Conservation (phyloP, 2,797 vertebrate genomes). For the Typhlichthys subterraneus region DNA sequence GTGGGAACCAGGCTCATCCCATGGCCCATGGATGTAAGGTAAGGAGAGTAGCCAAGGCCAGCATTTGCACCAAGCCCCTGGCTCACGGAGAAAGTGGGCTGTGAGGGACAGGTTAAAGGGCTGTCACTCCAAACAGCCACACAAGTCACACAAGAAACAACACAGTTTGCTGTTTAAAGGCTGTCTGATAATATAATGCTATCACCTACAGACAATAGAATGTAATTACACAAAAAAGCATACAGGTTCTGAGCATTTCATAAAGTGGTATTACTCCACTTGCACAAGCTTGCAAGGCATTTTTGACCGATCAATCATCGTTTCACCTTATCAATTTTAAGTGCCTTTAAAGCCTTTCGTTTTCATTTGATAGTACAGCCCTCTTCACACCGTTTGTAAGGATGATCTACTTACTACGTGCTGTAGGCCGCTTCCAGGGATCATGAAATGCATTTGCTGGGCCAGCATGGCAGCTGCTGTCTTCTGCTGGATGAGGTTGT, state of each 20-base stretch:
- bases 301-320: too few relatives aligned
- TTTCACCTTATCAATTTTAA: too few relatives aligned
- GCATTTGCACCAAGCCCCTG: conserved; percentile 91
- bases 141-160: conserved; percentile 2
- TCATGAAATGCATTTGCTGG: conserved; percentile 99
- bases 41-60: conserved; percentile 93
- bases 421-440: conserved; percentile 92
- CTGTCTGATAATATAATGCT: neutral
- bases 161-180: neutral
- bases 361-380: too few relatives aligned
- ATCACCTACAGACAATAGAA: too few relatives aligned
- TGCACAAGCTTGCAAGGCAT: too few relatives aligned
- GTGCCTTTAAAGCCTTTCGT: too few relatives aligned
- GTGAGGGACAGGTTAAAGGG: conserved; percentile 36
- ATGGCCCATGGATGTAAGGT: conserved; percentile 89
- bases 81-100: conserved; percentile 86
- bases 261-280: neutral
- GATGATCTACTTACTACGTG: conserved; percentile 82
- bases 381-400: too few relatives aligned
- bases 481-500: conserved; percentile 99
- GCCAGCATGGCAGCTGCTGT: conserved; percentile 96
- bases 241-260: too few relatives aligned
- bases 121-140: conserved; percentile 10
- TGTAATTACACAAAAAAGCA: too few relatives aligned
- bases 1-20: conserved; percentile 94